Percentiles rank a stretch among this genome's conserved stretches.
Conservation (phyloP, 2,113 vertebrate species). For the Noturus placidus region DNA sequence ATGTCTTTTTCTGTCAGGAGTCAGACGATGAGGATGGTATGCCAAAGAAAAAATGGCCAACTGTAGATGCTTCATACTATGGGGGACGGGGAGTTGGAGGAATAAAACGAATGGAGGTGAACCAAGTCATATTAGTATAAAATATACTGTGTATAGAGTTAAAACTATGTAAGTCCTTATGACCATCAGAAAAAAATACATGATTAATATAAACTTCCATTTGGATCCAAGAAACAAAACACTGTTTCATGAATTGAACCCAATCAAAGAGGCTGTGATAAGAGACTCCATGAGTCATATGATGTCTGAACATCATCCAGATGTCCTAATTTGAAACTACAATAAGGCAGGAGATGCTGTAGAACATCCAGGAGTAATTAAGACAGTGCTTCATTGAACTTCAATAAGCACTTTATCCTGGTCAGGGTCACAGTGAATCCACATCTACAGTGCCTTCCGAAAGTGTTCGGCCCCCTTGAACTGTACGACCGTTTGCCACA, state of each 20-base stretch:
- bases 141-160: neutral
- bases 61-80: conserved; percentile 86
- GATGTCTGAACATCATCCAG: neutral
- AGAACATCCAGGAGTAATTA: neutral
- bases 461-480: too few relatives aligned
- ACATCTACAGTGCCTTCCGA: too few relatives aligned
- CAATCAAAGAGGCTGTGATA: neutral
- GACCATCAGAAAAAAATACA: neutral
- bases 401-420: neutral
- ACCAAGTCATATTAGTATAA: neutral
- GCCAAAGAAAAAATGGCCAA: conserved; percentile 89
- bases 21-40: conserved; percentile 84
- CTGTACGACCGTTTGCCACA: too few relatives aligned
- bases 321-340: neutral
- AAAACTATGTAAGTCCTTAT: neutral
- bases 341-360: neutral
- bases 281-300: neutral
- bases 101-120: conserved; percentile 90
- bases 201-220: neutral
- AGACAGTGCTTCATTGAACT: neutral
- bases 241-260: neutral
- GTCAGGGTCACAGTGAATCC: neutral
- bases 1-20: conserved; percentile 68
- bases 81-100: conserved; percentile 84
- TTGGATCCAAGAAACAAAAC: neutral